Conservation (phyloP, 2,888 invertebrate genomes). For the Lysandra coridon region DNA sequence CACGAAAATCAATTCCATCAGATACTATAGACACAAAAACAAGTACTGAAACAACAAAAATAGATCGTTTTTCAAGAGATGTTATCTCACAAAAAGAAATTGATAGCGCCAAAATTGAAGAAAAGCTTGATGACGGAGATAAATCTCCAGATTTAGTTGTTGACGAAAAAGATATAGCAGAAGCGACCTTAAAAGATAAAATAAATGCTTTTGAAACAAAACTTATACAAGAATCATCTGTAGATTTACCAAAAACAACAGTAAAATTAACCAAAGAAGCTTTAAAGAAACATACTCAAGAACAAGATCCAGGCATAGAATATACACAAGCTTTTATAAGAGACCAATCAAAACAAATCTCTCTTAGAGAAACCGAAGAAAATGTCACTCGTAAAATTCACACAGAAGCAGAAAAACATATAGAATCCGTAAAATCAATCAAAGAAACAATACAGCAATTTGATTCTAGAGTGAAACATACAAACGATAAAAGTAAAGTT, state of each 20-base stretch:
- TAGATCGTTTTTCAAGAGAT: constrained; percentile 60
- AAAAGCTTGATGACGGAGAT: constrained; percentile 75
- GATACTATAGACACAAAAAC: constrained; percentile 69
- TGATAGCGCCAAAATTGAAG: constrained; percentile 76
- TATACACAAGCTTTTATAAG: constrained; percentile 77
- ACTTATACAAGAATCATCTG: constrained; percentile 65
- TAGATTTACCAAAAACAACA: constrained; percentile 68
- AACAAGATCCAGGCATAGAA: constrained; percentile 73
- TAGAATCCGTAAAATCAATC: constrained; percentile 66
- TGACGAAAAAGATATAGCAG: constrained; percentile 75
- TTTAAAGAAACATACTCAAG: constrained; percentile 72
- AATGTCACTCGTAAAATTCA: constrained; percentile 54
- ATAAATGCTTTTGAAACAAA: constrained; percentile 75
- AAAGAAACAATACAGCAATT: constrained; percentile 75
- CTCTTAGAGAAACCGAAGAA: constrained; percentile 55
- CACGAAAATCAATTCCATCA: constrained; percentile 66
- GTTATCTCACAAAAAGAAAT: constrained; percentile 72
- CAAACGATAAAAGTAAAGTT: constrained; percentile 61
- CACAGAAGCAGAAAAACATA: constrained; percentile 56
- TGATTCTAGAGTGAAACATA: constrained; percentile 63
- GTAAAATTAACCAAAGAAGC: constrained; percentile 76
- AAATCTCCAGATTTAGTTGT: constrained; percentile 67
- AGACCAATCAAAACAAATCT: constrained; percentile 73
- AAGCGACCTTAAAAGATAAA: constrained; percentile 68
- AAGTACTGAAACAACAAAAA: constrained; percentile 55